Percentiles rank a stretch among this genome's conserved stretches.
Conservation (phyloP, 2,888 invertebrate species). For the Pasiphila rectangulata region DNA sequence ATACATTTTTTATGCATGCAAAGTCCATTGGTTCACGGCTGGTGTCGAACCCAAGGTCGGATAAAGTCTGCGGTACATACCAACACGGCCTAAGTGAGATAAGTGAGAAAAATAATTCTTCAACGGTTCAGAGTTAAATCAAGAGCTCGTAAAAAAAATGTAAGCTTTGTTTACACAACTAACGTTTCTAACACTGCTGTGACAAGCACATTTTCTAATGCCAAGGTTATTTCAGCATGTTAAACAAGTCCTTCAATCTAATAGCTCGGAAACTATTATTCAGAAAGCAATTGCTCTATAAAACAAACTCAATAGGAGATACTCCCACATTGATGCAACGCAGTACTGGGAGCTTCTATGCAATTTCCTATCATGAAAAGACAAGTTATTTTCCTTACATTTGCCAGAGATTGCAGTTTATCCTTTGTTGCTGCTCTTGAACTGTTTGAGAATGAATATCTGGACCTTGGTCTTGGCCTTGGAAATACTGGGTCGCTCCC, state of each 20-base stretch:
- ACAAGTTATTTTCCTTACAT: conserved; percentile 30
- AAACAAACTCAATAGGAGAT: background rate
- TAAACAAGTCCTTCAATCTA: background rate
- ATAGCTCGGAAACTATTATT: background rate
- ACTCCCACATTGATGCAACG: conserved; percentile 8
- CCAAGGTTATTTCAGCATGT: background rate
- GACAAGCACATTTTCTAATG: no score
- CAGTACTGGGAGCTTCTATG: conserved; percentile 9
- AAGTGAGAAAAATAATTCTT: no score
- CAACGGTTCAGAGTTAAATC: no score
- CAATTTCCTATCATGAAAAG: conserved; percentile 16
- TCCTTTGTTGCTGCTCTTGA: conserved; percentile 47
- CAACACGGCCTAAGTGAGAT: no score
- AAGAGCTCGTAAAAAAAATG: no score
- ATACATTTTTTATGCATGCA: no score
- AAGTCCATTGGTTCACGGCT: no score
- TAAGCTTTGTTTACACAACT: background rate
- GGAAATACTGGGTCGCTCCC: conserved; percentile 22
- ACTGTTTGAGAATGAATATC: conserved; percentile 56
- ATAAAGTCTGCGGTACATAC: no score
- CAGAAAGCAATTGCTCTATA: background rate
- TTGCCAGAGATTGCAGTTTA: conserved; percentile 24
- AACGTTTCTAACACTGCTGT: background rate
- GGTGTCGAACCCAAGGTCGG: no score
- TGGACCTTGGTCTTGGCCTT: conserved; percentile 58